A percentile compares a stretch with the other conserved stretches of the same genome.
phyloP scores from a whole-genome alignment of 2,888 invertebrate genomes.

The Agriopis marginaria region DNA sequence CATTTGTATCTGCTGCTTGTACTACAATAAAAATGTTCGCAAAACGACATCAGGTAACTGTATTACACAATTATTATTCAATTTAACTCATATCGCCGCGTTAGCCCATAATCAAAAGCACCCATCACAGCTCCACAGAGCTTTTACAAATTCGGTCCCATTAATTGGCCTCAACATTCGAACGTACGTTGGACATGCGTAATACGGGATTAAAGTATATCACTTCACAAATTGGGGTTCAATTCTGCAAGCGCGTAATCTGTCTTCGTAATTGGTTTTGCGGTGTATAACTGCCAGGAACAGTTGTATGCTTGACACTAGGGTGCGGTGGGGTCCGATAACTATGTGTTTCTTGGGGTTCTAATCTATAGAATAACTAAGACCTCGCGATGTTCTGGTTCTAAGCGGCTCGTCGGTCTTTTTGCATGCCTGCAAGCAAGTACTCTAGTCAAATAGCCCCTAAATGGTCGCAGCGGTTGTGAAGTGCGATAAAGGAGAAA shows the following conservation, averaged over 20 bases:
- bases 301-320: slow-evolving; percentile 60
- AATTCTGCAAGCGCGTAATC: slow-evolving; percentile 74
- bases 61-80: slow-evolving; percentile 5
- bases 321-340: not conserved
- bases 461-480: too few relatives aligned
- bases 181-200: slow-evolving; percentile 69
- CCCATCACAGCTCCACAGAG: slow-evolving; percentile 10
- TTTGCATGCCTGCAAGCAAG: too few relatives aligned
- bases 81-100: not conserved
- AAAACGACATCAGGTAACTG: not conserved
- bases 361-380: too few relatives aligned
- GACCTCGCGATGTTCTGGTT: too few relatives aligned
- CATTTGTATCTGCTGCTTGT: too few relatives aligned
- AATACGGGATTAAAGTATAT: slow-evolving; percentile 80
- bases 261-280: slow-evolving; percentile 79
- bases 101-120: slow-evolving; percentile 8
- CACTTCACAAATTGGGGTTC: slow-evolving; percentile 75
- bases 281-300: slow-evolving; percentile 52
- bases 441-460: too few relatives aligned
- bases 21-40: not conserved
- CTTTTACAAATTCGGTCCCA: slow-evolving; percentile 26
- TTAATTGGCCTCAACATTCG: slow-evolving; percentile 44
- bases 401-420: too few relatives aligned
- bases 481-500: too few relatives aligned
- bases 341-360: too few relatives aligned